Conservation (phyloP, 37 sponge, comb jelly and placozoan genomes). For the Haliclona indistincta region DNA sequence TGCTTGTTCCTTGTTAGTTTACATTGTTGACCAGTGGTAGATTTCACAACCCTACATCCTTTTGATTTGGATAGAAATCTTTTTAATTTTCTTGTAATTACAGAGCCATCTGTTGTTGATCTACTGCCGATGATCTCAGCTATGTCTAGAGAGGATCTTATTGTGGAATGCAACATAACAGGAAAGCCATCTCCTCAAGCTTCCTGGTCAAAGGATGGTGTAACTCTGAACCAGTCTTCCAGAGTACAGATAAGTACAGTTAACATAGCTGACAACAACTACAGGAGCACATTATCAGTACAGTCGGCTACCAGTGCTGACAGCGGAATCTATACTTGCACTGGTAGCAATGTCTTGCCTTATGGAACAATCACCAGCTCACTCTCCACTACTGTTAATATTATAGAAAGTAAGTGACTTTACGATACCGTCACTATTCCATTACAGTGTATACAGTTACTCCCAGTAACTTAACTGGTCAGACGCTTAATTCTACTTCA, state of each 20-base stretch:
- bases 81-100: too few relatives aligned
- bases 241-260: neutral
- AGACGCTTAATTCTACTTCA: neutral
- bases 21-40: too few relatives aligned
- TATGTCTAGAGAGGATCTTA: neutral
- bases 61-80: too few relatives aligned
- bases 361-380: constrained; percentile 5
- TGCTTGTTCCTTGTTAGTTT: too few relatives aligned
- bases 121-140: too few relatives aligned
- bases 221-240: neutral
- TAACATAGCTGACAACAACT: neutral
- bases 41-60: too few relatives aligned
- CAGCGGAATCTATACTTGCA: neutral
- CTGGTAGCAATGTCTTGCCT: neutral
- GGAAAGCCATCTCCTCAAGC: neutral
- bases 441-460: too few relatives aligned
- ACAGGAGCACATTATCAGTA: too few relatives aligned
- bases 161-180: neutral
- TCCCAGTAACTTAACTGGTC: neutral
- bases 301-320: too few relatives aligned
- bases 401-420: constrained; percentile 14
- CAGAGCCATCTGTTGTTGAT: too few relatives aligned
- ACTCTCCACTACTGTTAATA: neutral
- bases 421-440: too few relatives aligned
- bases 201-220: neutral